Evolutionary conservation across 2,113 vertebrate genomes (phyloP), one percentile per base, ranked within the genome.

Genomic region (Leptocoma aspasia): DNA sequence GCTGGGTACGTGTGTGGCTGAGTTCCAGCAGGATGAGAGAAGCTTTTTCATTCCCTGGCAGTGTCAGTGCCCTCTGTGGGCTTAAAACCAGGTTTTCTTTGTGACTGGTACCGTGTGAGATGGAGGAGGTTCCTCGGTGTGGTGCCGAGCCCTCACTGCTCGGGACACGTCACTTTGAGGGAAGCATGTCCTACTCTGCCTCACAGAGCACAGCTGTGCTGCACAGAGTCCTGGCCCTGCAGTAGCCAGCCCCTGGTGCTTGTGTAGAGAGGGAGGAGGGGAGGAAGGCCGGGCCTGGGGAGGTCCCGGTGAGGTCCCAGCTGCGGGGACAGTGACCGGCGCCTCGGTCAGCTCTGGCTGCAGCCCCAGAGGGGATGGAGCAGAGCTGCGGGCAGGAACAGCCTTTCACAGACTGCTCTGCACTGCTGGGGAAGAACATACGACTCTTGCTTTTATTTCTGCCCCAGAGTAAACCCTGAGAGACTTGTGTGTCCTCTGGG

Each of bases 351-450:
- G 7, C 15, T 0, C 13, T 7, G 3, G 12, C 45, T 50, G 4
- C 44, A 39, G 37, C 23, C 61, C 0, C 7, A 15, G 53, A 16
- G 13, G 35, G 20, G 44, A 12, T 15, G n/a, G 71, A 35, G 35
- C 66, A 21, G 75, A 31, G 59, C 65, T 70, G n/a, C 1, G 2
- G 41, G 21, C 6, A 26, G 70, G 24, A 11, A 2, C 28, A 12
- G 6, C 22, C 12, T 69, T 19, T 52, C 19, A 1, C 6, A 11
- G 22, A 35, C 33, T 2, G 6, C 57, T 22, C 44, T 26, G 47
- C 3, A 0, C 37, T 13, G 0, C 2, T 37, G 13, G 15, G 54
- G 44, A 20, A 12, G 3, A 10, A 16, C 3, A 1, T 1, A 15
- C 5, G 11, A 4, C 9, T 78, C 59, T 2, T 39, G 63, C 11